phyloP scores from a whole-genome alignment of 2,888 invertebrate genomes.

The Plagodis dolabraria region DNA sequence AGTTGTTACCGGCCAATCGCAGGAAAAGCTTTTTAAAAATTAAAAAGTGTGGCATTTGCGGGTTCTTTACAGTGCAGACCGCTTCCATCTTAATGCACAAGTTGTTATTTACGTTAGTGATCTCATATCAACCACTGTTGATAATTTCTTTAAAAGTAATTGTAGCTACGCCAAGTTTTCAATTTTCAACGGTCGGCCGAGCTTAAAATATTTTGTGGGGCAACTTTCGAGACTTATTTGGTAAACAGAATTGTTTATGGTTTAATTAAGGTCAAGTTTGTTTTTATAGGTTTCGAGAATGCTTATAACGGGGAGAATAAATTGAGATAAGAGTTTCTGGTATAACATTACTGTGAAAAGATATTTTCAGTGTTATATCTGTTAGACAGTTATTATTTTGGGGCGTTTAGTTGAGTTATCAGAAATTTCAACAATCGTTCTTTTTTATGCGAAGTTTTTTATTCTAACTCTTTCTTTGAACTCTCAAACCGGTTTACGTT shows the following conservation, averaged over 20 bases:
- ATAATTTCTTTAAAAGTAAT: conserved; percentile 53
- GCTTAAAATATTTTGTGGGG: conserved; percentile 33
- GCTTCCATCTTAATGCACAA: conserved; percentile 50
- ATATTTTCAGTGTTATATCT: neutral
- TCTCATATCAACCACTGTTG: conserved; percentile 48
- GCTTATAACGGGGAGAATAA: conserved; percentile 25
- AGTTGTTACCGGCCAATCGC: conserved; percentile 58
- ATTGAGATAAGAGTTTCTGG: conserved; percentile 25
- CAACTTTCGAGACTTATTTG: conserved; percentile 39
- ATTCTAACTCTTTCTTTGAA: too few species aligned
- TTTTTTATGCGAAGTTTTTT: too few species aligned
- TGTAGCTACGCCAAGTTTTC: conserved; percentile 38
- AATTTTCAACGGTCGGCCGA: conserved; percentile 32
- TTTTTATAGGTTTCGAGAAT: conserved; percentile 39
- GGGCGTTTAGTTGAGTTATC: too few species aligned
- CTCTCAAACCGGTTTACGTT: neutral
- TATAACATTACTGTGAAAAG: conserved; percentile 1
- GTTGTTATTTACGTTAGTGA: conserved; percentile 63
- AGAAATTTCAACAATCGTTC: too few species aligned
- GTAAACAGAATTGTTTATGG: conserved; percentile 42
- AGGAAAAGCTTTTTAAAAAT: conserved; percentile 68
- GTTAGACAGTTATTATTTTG: too few species aligned
- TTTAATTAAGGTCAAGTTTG: conserved; percentile 43
- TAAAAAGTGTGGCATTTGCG: conserved; percentile 65
- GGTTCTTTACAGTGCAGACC: conserved; percentile 48